These are phyloP conservation scores for Dysdera silvatica DNA, from an alignment of 1,140 invertebrate species.

Conservation along the genomic window DNA sequence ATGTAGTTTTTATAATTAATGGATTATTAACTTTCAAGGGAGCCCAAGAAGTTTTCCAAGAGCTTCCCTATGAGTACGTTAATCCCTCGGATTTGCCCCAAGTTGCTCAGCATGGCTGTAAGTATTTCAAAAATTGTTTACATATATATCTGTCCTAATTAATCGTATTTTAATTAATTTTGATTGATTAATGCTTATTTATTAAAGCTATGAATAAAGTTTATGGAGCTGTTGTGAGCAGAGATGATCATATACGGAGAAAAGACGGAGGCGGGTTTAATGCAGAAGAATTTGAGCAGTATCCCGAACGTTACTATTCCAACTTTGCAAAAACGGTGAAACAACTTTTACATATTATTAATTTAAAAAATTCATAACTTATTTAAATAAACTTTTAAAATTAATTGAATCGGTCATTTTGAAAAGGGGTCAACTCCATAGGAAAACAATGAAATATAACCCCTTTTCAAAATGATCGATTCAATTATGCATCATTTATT, in stretches of 20 bases:
- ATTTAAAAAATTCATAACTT: not conserved
- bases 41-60: slow-evolving; percentile 95
- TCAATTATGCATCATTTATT: too few species aligned
- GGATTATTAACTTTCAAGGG: slow-evolving; percentile 55
- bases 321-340: slow-evolving; percentile 85
- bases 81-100: slow-evolving; percentile 87
- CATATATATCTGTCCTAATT: not conserved
- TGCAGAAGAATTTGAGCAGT: slow-evolving; percentile 79
- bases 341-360: not conserved
- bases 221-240: slow-evolving; percentile 84
- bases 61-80: slow-evolving; percentile 95
- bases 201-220: slow-evolving; percentile 76
- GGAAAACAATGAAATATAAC: too few species aligned
- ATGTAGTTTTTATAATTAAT: not conserved
- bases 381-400: not conserved
- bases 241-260: slow-evolving; percentile 83
- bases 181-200: not conserved
- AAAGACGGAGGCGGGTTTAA: slow-evolving; percentile 83
- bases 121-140: slow-evolving; percentile 38
- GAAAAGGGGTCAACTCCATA: too few species aligned
- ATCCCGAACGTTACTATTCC: slow-evolving; percentile 89
- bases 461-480: too few species aligned
- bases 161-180: not conserved
- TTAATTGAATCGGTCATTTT: too few species aligned
- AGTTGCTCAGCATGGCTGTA: slow-evolving; percentile 92